Evolutionary conservation across 2,113 vertebrate genomes (phyloP), one percentile per base, ranked within the genome.

Genomic region (Chaetodon trifascialis): DNA sequence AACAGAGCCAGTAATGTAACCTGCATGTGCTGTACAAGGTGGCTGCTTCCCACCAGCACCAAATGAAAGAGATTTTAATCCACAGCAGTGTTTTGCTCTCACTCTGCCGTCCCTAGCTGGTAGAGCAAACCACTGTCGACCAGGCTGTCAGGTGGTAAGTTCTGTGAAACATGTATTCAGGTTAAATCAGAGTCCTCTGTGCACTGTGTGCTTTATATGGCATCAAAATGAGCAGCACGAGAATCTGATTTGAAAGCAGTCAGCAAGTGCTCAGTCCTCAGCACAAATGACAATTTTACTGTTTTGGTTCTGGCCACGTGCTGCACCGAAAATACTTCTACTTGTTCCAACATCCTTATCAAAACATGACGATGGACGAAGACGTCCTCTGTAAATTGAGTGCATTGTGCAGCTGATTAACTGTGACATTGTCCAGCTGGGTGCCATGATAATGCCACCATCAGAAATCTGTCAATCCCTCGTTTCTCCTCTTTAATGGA

Each of bases 351-450:
- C 25, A 34, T 67, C 40, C 23, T 46, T 16, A 38, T 68, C 21
- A 54, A 51, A 70, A 58, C 44, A 54, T 69, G 60, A 65, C 52
- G n/a, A 15, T 0, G 0, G 60, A 79, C 62, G 12, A 73, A 66
- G 12, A 73, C 10, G 21, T n/a, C 10, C 36, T 70, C 58, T 59
- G 7, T 49, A 19, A 4, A 46, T 66, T 4, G 30, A 49, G 82
- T 44, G 0, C 7, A 12, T 58, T 65, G 55, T 71, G 62, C 59
- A 59, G 36, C 83, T 83, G 71, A 80, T 85, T 79, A 46, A 70
- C 42, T 67, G 36, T 87, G 83, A 86, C 73, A 80, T 34, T 69
- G 56, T 79, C 73, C 86, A 85, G 75, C 70, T 56, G 77, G 74
- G 38, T 76, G 84, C 78, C 70, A 66, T 74, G 63, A 56, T 76